Evolutionary conservation across 2,113 vertebrate species (phyloP).

Genomic region (Piaya cayana): DNA sequence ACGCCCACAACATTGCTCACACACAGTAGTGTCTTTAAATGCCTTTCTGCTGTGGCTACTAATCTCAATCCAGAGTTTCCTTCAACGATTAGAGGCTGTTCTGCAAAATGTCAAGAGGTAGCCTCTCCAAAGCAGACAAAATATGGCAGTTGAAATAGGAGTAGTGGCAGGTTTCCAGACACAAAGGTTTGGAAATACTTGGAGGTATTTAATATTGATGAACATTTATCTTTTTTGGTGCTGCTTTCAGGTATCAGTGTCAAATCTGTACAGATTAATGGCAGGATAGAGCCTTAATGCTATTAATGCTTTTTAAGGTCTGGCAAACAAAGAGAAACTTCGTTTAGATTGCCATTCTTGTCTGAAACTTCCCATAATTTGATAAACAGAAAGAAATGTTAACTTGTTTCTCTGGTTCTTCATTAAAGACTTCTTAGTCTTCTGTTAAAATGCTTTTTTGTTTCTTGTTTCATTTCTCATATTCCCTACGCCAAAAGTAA

Average conservation of each 20-base stretch:
- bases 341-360: background rate
- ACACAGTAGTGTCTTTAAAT: background rate
- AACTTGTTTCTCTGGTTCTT: background rate
- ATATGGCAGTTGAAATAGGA: background rate
- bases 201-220: conserved; percentile 39
- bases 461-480: background rate
- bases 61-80: conserved; percentile 40
- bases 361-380: background rate
- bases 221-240: conserved; percentile 23
- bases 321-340: background rate
- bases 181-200: conserved; percentile 37
- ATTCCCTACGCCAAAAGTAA: background rate
- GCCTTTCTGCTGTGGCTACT: conserved; percentile 14
- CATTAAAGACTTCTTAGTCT: background rate
- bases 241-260: background rate
- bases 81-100: background rate
- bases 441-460: background rate
- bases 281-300: background rate
- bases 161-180: background rate
- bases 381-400: conserved; percentile 8
- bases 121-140: conserved; percentile 16
- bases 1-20: background rate
- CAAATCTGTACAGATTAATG: background rate
- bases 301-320: conserved; percentile 24
- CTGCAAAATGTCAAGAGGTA: conserved; percentile 10